Conservation (phyloP, 1,140 invertebrate species). For the Neodiprion pinetum region DNA sequence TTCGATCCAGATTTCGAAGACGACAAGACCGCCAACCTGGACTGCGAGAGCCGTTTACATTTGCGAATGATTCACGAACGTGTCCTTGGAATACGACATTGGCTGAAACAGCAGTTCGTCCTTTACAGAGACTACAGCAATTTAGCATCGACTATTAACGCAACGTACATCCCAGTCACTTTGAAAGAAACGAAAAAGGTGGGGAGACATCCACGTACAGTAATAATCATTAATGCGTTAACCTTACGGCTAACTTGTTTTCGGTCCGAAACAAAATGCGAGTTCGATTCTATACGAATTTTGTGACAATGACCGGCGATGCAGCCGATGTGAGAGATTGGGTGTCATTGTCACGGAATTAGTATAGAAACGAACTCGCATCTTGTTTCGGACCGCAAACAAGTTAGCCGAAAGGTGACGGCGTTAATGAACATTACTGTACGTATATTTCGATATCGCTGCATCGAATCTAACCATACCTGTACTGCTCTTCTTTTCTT, state of each 20-base stretch:
- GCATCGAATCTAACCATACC: too few relatives aligned
- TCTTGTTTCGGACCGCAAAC: too few relatives aligned
- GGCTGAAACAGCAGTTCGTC: conserved; percentile 50
- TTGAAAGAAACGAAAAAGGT: conserved; percentile 45
- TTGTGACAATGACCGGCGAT: too few relatives aligned
- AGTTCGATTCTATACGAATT: too few relatives aligned
- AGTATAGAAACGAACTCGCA: too few relatives aligned
- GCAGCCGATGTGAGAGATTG: background rate
- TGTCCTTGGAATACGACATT: conserved; percentile 43
- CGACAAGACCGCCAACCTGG: background rate
- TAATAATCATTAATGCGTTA: background rate
- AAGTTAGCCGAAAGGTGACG: too few relatives aligned
- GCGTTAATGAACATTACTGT: too few relatives aligned
- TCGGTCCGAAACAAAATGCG: too few relatives aligned
- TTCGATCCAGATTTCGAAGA: background rate
- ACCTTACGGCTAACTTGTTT: too few relatives aligned
- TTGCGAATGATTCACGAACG: conserved; percentile 25
- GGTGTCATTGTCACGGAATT: too few relatives aligned
- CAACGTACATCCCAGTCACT: conserved; percentile 42
- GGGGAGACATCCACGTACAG: background rate
- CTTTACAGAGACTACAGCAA: conserved; percentile 45
- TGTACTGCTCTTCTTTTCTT: too few relatives aligned
- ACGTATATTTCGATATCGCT: too few relatives aligned
- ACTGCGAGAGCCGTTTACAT: background rate
- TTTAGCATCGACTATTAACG: conserved; percentile 45